Evolutionary conservation across 2,113 vertebrate species (phyloP).

Genomic region (Lethenteron camtschaticum): DNA sequence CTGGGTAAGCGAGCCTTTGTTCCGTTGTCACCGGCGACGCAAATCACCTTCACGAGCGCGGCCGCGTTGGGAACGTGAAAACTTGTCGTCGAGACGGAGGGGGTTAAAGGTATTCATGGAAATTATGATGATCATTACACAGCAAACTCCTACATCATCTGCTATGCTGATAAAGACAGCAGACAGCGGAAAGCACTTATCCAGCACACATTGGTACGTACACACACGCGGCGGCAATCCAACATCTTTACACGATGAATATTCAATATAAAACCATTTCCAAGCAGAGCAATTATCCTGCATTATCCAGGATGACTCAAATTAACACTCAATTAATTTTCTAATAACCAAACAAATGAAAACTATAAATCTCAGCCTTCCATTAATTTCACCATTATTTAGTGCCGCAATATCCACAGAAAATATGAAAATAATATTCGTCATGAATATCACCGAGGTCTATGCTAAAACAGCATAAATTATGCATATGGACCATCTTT

Average conservation of each 20-base stretch:
- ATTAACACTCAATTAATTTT: conserved; percentile 3
- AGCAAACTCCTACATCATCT: conserved; percentile 1
- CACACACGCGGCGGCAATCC: no score
- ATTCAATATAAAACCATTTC: conserved; percentile 1
- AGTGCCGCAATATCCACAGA: conserved; percentile 3
- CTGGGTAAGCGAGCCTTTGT: no score
- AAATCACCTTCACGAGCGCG: no score
- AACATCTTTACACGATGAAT: background rate
- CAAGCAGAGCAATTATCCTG: background rate
- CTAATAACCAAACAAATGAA: conserved; percentile 5
- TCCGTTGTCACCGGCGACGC: no score
- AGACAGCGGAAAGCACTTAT: background rate
- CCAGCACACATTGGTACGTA: background rate
- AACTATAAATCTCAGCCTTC: conserved; percentile 2
- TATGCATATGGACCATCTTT: conserved; percentile 6
- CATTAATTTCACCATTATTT: conserved; percentile 6
- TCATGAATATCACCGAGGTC: conserved; percentile 2
- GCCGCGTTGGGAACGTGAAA: no score
- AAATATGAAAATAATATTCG: conserved; percentile 5
- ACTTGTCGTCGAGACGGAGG: no score
- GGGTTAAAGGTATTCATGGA: conserved; percentile 3
- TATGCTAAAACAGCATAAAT: conserved; percentile 6
- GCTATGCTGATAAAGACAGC: background rate
- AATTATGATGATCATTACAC: conserved; percentile 3
- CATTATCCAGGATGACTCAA: background rate